phyloP scores from a whole-genome alignment of 2,113 vertebrate genomes.

The Tenrec ecaudatus region DNA sequence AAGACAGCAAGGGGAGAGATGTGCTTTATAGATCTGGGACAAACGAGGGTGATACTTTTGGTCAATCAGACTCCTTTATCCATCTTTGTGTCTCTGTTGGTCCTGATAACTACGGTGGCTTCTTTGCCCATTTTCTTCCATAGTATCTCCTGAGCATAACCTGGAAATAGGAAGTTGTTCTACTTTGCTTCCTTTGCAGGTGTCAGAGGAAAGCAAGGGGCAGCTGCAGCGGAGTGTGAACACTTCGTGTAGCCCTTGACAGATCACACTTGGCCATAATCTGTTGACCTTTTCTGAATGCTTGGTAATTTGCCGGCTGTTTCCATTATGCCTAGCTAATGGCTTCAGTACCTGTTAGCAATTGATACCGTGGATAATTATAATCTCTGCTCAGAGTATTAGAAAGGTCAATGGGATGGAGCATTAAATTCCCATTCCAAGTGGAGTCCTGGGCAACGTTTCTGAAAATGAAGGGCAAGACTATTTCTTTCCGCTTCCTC shows the following conservation, averaged over 20 bases:
- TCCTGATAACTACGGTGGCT: neutral
- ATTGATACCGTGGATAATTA: constrained; percentile 36
- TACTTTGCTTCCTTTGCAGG: constrained; percentile 24
- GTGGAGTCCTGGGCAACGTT: constrained; percentile 43
- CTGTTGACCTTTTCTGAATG: constrained; percentile 78
- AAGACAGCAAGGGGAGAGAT: neutral
- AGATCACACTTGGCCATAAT: constrained; percentile 67
- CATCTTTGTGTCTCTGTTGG: neutral
- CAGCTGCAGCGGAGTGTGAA: constrained; percentile 53
- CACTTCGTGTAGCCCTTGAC: constrained; percentile 20
- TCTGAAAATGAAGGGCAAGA: constrained; percentile 60
- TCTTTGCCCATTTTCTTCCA: neutral
- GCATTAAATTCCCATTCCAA: constrained; percentile 62
- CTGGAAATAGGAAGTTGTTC: constrained; percentile 44
- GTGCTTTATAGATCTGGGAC: neutral
- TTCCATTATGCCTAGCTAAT: constrained; percentile 66
- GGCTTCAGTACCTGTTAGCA: constrained; percentile 70
- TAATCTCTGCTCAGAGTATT: neutral
- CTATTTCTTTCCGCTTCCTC: constrained; percentile 1
- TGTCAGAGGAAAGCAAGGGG: constrained; percentile 58
- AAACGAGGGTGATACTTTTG: neutral
- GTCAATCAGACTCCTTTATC: neutral
- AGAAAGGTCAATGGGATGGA: constrained; percentile 72
- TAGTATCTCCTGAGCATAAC: constrained; percentile 7
- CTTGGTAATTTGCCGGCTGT: constrained; percentile 42